Evolutionary conservation across 2,113 vertebrate species (phyloP).

Genomic region (Triplophysa dalaica): DNA sequence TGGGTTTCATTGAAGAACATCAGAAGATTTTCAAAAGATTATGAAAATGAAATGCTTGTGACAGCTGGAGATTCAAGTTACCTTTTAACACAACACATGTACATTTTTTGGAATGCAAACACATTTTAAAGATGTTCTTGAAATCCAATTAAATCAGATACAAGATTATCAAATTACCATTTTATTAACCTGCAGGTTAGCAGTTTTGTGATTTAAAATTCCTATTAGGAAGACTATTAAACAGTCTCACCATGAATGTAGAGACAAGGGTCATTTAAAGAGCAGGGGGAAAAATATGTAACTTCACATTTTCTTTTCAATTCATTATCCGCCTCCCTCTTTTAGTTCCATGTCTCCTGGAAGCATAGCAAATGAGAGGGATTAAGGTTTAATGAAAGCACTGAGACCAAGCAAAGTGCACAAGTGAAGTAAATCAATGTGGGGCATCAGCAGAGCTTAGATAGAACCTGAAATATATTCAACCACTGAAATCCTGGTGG

Average conservation of each 20-base stretch:
- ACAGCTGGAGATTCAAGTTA: slow-evolving; percentile 74
- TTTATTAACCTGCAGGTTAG: slow-evolving; percentile 72
- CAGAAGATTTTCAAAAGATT: slow-evolving; percentile 71
- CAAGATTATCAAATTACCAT: slow-evolving; percentile 70
- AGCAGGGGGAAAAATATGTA: slow-evolving; percentile 60
- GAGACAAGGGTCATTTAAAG: slow-evolving; percentile 65
- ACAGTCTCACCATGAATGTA: slow-evolving; percentile 65
- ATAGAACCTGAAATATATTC: slow-evolving; percentile 22
- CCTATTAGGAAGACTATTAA: slow-evolving; percentile 69
- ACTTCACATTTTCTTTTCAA: slow-evolving; percentile 71
- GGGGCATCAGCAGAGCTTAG: slow-evolving; percentile 38
- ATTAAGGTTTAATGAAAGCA: slow-evolving; percentile 46
- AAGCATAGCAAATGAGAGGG: slow-evolving; percentile 59
- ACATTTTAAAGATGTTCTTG: slow-evolving; percentile 70
- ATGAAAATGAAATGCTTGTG: slow-evolving; percentile 73
- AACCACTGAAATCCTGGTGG: neutral
- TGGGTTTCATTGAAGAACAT: slow-evolving; percentile 61
- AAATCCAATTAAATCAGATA: slow-evolving; percentile 74
- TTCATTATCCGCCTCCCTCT: slow-evolving; percentile 60
- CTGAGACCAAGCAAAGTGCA: slow-evolving; percentile 35
- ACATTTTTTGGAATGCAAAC: slow-evolving; percentile 69
- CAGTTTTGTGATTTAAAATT: slow-evolving; percentile 69
- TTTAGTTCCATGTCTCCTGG: slow-evolving; percentile 63
- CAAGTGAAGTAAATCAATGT: slow-evolving; percentile 31
- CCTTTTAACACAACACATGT: slow-evolving; percentile 66